Base-by-base conservation (phyloP, 2,888 invertebrate genomes). In the Meganola albula region DNA sequence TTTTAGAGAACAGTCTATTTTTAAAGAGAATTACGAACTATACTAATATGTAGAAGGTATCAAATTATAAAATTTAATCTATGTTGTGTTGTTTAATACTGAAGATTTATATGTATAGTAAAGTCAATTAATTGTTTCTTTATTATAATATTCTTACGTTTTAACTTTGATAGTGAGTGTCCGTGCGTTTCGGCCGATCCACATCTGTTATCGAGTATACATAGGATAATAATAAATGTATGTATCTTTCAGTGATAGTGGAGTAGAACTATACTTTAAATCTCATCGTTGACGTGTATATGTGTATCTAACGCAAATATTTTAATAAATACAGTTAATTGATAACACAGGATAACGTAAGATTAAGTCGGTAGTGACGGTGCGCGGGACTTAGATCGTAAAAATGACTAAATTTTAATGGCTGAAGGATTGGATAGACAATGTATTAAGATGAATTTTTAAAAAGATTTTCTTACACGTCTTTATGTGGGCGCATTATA, bases 141-240 rank as follows among this genome's bases (percentile, higher is more conserved):
- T 41, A 27, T 29, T 37, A 11, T 33, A 33, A 45, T 48, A 44
- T 42, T 46, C 44, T 46, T 44, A 44, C 44, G 41, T 34, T 24
- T 34, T 36, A n/a, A n/a, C n/a, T 27, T 25, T 37, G 31, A 43
- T 22, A 41, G 30, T 30, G 14, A 4, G 25, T n/a, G 44, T 69
- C 67, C 68, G 58, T 72, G 72, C 66, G 73, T 48, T 53, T 58
- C 65, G 63, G 45, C 27, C 53, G 68, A 68, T 41, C 66, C 67
- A 48, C 55, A 58, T 71, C 77, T 83, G 82, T 83, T 84, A 75
- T 68, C 64, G 62, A 68, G 53, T 74, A 70, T 74, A 72, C 69
- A 64, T 53, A 65, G 58, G n/a, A n/a, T n/a, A n/a, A n/a, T n/a
- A n/a, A n/a, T n/a, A 65, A 67, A 60, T 66, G 62, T 73, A 70